Conservation (phyloP, 2,888 invertebrate species). For the Euphydryas editha region DNA sequence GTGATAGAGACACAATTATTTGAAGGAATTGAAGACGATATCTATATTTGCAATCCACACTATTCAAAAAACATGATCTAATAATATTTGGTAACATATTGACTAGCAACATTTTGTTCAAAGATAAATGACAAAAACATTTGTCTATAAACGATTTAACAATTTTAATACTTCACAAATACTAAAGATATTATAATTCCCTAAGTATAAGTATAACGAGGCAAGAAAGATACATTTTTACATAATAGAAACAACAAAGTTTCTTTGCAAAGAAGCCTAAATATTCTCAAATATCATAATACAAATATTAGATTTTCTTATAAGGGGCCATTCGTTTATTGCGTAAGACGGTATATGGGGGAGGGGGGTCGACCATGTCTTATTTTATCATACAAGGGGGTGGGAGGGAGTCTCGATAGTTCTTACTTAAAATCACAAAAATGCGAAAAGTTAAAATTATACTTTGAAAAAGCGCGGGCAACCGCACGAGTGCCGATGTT, state of each 20-base stretch:
- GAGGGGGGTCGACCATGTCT: too few relatives aligned
- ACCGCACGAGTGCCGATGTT: too few relatives aligned
- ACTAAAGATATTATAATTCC: background rate
- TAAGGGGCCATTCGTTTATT: too few relatives aligned
- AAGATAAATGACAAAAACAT: conserved; percentile 4
- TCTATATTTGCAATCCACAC: background rate
- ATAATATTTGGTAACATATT: conserved; percentile 41
- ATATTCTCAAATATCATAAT: too few relatives aligned
- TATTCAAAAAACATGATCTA: background rate
- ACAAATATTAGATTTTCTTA: too few relatives aligned
- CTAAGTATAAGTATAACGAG: too few relatives aligned
- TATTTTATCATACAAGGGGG: too few relatives aligned
- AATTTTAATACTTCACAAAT: background rate
- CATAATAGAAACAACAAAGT: background rate
- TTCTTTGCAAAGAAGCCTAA: background rate
- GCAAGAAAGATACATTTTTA: background rate
- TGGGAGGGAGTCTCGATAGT: too few relatives aligned
- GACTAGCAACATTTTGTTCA: conserved; percentile 42
- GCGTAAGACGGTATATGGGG: too few relatives aligned
- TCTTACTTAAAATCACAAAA: too few relatives aligned
- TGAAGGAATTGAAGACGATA: background rate
- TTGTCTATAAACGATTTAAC: background rate
- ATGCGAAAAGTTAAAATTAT: too few relatives aligned
- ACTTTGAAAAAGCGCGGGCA: too few relatives aligned
- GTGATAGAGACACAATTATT: background rate